These are phyloP conservation scores for Perccottus glenii DNA, from an alignment of 2,113 vertebrate genomes.

Conservation along the genomic window DNA sequence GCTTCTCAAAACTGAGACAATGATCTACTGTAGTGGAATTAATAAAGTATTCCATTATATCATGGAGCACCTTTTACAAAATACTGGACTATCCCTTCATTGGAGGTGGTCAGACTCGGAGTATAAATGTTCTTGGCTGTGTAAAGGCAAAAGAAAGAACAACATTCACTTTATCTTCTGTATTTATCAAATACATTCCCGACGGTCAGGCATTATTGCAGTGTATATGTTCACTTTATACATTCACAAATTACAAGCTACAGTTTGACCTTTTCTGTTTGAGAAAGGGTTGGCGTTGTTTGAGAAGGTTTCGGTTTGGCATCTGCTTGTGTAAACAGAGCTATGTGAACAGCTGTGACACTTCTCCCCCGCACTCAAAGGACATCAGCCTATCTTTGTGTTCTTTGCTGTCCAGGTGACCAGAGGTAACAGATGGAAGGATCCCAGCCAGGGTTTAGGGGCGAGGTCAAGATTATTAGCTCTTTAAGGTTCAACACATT, in stretches of 20 bases:
- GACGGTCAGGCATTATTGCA: not conserved
- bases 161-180: not conserved
- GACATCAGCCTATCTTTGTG: not conserved
- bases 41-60: too few species aligned
- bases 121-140: not conserved
- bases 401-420: slow-evolving; percentile 37
- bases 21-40: too few species aligned
- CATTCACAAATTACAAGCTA: slow-evolving; percentile 8
- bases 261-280: slow-evolving; percentile 6
- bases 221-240: not conserved
- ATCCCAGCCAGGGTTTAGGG: too few species aligned
- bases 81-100: too few species aligned
- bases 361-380: slow-evolving; percentile 16
- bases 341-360: slow-evolving; percentile 68
- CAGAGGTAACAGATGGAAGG: not conserved
- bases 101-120: too few species aligned
- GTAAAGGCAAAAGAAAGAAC: not conserved
- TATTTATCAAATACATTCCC: not conserved
- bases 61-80: too few species aligned
- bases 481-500: too few species aligned
- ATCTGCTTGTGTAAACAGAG: slow-evolving; percentile 59
- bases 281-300: slow-evolving; percentile 29
- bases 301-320: slow-evolving; percentile 24
- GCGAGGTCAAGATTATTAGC: too few species aligned
- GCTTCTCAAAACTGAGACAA: too few species aligned